A percentile compares a stretch with the other conserved stretches of the same genome.
phyloP scores from a whole-genome alignment of 2,888 invertebrate species.

The Belgica antarctica region DNA sequence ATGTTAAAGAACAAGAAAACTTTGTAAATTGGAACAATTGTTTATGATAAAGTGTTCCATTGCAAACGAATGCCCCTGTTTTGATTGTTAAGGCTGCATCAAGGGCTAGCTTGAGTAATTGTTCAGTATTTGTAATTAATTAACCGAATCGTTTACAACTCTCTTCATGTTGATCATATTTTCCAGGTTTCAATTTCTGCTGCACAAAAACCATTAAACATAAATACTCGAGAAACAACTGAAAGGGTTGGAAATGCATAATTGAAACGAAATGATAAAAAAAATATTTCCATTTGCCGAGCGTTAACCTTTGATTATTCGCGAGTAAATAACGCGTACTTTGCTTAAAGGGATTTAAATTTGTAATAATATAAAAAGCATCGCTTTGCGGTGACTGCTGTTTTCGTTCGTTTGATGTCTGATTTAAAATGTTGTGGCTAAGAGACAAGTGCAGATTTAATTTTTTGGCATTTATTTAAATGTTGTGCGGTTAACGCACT shows the following conservation, averaged over 20 bases:
- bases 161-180: neutral
- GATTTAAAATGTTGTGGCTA: conserved; percentile 19
- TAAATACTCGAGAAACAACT: neutral
- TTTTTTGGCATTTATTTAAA: too few relatives aligned
- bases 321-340: conserved; percentile 25
- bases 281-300: neutral
- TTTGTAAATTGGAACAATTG: too few relatives aligned
- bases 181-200: neutral
- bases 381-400: neutral
- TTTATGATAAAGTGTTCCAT: too few relatives aligned
- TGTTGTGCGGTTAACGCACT: too few relatives aligned
- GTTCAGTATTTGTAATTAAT: conserved; percentile 10
- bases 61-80: too few relatives aligned
- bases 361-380: conserved; percentile 2
- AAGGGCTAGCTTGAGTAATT: conserved; percentile 6
- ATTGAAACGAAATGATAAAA: conserved; percentile 9
- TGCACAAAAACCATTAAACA: neutral
- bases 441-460: conserved; percentile 14
- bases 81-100: neutral
- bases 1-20: too few relatives aligned
- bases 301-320: conserved; percentile 28
- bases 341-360: conserved; percentile 14
- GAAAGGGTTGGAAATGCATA: conserved; percentile 25
- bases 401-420: neutral
- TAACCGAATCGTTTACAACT: conserved; percentile 2